phyloP scores from a whole-genome alignment of 2,888 invertebrate genomes.

The Lithodes maja region DNA sequence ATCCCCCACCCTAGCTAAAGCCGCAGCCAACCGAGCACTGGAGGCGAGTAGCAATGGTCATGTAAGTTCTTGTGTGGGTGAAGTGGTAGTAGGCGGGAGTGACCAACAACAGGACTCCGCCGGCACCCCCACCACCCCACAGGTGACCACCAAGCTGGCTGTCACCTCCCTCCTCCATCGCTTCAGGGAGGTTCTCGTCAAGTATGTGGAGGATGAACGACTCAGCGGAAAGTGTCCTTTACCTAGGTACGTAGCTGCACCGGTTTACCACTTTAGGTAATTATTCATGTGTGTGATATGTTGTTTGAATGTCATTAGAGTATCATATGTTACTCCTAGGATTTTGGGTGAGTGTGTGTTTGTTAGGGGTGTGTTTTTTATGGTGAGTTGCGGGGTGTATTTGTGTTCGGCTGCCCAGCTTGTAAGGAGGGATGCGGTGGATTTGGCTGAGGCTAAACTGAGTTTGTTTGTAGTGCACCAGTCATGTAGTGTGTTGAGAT shows the following conservation, averaged over 20 bases:
- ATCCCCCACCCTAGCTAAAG: conserved; percentile 16
- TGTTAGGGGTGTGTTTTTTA: no score
- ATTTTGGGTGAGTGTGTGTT: no score
- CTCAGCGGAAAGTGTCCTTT: conserved; percentile 89
- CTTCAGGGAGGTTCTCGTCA: conserved; percentile 93
- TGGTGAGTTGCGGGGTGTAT: no score
- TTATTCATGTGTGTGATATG: no score
- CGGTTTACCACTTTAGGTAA: no score
- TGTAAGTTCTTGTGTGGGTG: neutral
- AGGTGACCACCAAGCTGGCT: conserved; percentile 81
- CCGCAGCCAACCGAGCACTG: conserved; percentile 16
- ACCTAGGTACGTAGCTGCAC: conserved; percentile 80
- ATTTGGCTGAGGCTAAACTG: no score
- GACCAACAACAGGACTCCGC: neutral
- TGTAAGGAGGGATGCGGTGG: no score
- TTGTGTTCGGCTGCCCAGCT: no score
- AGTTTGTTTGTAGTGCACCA: no score
- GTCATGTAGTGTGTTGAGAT: no score
- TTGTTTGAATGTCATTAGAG: no score
- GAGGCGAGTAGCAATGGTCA: conserved; percentile 44
- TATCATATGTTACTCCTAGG: no score
- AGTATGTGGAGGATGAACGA: conserved; percentile 89
- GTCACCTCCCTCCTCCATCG: conserved; percentile 93
- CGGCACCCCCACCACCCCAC: conserved; percentile 72
- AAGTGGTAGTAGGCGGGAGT: neutral